phyloP scores from a whole-genome alignment of 37 sponge, comb jelly and placozoan species.

The Theonella swinhoei region DNA sequence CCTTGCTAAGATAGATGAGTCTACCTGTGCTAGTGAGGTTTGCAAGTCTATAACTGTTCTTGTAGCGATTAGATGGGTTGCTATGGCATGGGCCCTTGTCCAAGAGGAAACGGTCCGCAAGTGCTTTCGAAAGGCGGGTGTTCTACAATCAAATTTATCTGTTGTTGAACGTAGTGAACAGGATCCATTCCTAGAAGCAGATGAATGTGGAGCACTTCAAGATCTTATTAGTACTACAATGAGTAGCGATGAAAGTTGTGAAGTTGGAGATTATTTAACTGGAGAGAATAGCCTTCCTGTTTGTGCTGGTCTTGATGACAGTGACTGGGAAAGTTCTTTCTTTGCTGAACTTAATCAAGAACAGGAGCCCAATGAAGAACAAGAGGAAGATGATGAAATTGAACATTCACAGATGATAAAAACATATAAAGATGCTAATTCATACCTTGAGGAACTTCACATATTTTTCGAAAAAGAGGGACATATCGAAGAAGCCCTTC shows the following conservation, averaged over 20 bases:
- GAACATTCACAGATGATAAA: not conserved
- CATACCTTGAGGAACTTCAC: constrained; percentile 19
- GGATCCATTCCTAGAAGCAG: constrained; percentile 3
- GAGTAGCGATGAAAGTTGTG: constrained; percentile 15
- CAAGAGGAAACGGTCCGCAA: constrained; percentile 41
- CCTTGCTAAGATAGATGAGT: constrained; percentile 59
- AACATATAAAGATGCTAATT: constrained; percentile 22
- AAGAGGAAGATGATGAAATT: not conserved
- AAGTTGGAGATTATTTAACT: constrained; percentile 27
- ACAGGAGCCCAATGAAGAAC: constrained; percentile 2
- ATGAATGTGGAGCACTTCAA: not conserved
- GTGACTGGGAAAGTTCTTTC: constrained; percentile 40
- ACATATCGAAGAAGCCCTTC: constrained; percentile 2
- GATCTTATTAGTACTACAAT: not conserved
- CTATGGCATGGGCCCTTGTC: constrained; percentile 48
- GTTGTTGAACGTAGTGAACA: not conserved
- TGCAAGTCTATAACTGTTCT: constrained; percentile 43
- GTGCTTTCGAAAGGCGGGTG: constrained; percentile 64
- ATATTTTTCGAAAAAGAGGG: constrained; percentile 50
- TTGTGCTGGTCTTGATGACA: constrained; percentile 34
- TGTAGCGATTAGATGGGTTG: constrained; percentile 64
- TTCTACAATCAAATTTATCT: not conserved
- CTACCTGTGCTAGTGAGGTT: constrained; percentile 45
- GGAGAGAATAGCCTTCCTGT: constrained; percentile 42
- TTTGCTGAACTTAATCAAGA: not conserved